phyloP scores from a whole-genome alignment of 1,140 invertebrate species.

The Gryllus bimaculatus region DNA sequence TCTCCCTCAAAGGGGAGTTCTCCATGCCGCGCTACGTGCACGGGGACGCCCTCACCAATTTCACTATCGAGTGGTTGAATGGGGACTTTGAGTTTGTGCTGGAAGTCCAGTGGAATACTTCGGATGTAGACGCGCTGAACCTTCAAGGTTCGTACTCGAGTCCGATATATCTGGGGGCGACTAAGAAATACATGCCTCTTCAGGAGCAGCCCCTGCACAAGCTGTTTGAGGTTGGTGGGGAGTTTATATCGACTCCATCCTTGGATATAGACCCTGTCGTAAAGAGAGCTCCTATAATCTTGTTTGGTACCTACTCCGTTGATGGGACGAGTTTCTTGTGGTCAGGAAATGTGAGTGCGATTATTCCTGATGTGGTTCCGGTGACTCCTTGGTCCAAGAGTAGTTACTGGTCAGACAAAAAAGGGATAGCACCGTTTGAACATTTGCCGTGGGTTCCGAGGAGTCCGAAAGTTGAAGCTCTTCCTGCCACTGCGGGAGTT shows the following conservation, averaged over 20 bases:
- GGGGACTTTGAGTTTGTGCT: background rate
- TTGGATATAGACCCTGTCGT: background rate
- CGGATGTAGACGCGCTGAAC: background rate
- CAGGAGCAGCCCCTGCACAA: background rate
- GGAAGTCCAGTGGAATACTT: background rate
- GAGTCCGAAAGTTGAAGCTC: background rate
- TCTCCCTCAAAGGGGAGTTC: background rate
- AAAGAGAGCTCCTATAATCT: conserved; percentile 1
- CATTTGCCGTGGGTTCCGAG: background rate
- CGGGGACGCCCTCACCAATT: background rate
- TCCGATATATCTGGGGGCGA: background rate
- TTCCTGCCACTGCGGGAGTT: background rate
- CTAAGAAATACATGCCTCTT: background rate
- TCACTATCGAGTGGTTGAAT: background rate
- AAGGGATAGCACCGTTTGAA: background rate
- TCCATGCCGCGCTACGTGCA: background rate
- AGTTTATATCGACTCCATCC: background rate
- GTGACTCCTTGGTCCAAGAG: background rate
- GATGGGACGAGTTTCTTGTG: background rate
- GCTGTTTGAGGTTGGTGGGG: background rate
- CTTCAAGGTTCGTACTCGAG: background rate
- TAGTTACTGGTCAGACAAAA: background rate
- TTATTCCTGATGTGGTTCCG: conserved; percentile 6
- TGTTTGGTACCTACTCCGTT: conserved; percentile 7
- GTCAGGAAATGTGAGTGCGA: conserved; percentile 3